Percentiles rank a stretch among this genome's conserved stretches.
These are phyloP conservation scores for Xestia sexstrigata DNA, from an alignment of 2,888 invertebrate species.

Conservation along the genomic window DNA sequence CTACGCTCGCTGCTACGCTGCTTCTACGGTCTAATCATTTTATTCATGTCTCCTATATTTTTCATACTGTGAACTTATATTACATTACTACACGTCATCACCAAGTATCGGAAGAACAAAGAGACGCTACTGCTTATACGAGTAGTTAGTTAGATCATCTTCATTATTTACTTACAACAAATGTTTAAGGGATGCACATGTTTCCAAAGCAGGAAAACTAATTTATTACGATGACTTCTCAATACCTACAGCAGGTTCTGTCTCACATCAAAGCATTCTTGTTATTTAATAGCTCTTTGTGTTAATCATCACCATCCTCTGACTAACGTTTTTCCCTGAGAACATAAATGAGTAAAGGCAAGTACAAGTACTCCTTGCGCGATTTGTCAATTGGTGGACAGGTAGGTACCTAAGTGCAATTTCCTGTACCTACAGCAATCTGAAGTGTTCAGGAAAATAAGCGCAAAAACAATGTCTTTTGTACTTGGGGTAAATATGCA, in stretches of 20 bases:
- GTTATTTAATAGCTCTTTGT: slow-evolving; percentile 24
- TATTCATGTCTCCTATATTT: not conserved
- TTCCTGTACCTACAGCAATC: slow-evolving; percentile 49
- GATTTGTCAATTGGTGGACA: slow-evolving; percentile 31
- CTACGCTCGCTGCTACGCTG: not conserved
- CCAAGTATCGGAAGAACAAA: not conserved
- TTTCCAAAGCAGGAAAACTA: not conserved
- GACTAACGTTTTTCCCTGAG: slow-evolving; percentile 53
- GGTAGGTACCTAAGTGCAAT: slow-evolving; percentile 22
- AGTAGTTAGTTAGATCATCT: not conserved
- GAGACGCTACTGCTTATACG: not conserved
- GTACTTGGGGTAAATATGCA: slow-evolving; percentile 35
- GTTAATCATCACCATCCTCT: slow-evolving; percentile 17
- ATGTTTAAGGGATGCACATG: not conserved
- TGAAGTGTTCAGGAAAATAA: slow-evolving; percentile 53
- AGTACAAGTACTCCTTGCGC: slow-evolving; percentile 15
- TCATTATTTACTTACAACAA: not conserved
- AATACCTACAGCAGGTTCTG: not conserved
- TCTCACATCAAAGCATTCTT: slow-evolving; percentile 18
- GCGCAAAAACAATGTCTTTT: slow-evolving; percentile 15
- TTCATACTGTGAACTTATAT: not conserved
- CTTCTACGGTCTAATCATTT: not conserved
- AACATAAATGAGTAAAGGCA: slow-evolving; percentile 38
- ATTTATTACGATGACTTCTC: slow-evolving; percentile 1
- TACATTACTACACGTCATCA: not conserved